Evolutionary conservation across 2,888 invertebrate genomes (phyloP).

Genomic region (Mythimna vitellina): DNA sequence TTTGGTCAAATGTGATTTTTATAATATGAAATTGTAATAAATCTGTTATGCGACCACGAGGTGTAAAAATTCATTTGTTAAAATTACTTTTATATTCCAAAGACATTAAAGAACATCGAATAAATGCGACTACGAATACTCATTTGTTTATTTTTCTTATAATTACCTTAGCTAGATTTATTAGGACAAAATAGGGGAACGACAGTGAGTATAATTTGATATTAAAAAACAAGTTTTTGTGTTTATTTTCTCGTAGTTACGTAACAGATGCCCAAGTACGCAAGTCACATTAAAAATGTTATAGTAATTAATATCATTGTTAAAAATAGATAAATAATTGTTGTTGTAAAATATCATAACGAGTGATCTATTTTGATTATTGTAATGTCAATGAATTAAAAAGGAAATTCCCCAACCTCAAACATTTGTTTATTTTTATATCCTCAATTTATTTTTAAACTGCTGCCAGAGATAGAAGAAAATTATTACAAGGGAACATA

Average conservation of each 20-base stretch:
- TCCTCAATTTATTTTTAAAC: background rate
- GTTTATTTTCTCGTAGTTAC: slow-evolving; percentile 24
- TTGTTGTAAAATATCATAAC: slow-evolving; percentile 60
- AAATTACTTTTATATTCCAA: slow-evolving; percentile 11
- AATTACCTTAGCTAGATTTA: background rate
- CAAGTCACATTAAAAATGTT: slow-evolving; percentile 49
- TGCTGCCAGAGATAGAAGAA: too few species aligned
- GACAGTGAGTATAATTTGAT: background rate
- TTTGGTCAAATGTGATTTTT: slow-evolving; percentile 27
- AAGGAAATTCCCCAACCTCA: slow-evolving; percentile 26
- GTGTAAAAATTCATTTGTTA: background rate
- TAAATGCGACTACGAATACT: background rate
- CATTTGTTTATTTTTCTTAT: background rate
- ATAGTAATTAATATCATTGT: slow-evolving; percentile 52
- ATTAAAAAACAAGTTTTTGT: background rate
- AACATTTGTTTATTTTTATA: slow-evolving; percentile 20
- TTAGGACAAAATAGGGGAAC: background rate
- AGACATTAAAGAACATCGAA: slow-evolving; percentile 8
- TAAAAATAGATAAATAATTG: slow-evolving; percentile 55
- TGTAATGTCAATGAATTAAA: slow-evolving; percentile 59
- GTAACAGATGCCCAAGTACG: slow-evolving; percentile 28
- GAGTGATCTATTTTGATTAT: slow-evolving; percentile 65
- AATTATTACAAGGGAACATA: background rate
- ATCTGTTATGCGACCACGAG: slow-evolving; percentile 35
- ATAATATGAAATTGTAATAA: slow-evolving; percentile 38